Evolutionary conservation across 2,797 vertebrate species (phyloP).

Genomic region (Falco novaeseelandiae): DNA sequence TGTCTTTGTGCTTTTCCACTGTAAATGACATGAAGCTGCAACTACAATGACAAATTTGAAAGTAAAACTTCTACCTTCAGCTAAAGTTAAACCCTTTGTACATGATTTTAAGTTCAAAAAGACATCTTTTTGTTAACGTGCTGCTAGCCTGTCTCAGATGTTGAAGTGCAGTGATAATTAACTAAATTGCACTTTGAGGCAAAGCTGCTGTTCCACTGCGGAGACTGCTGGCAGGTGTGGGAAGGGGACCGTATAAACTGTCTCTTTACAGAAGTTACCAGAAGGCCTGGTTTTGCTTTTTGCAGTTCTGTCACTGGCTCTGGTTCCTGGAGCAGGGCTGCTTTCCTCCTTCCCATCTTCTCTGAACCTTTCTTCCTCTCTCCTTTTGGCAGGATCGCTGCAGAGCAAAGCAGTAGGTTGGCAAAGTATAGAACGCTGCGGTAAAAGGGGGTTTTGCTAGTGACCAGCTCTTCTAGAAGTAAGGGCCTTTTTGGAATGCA

Average conservation of each 20-base stretch:
- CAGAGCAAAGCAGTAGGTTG: constrained; percentile 99
- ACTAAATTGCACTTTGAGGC: constrained; percentile 11
- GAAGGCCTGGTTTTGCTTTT: constrained; percentile 71
- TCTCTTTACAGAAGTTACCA: constrained; percentile 25
- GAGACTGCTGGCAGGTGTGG: background rate
- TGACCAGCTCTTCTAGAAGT: constrained; percentile 87
- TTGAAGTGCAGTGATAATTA: constrained; percentile 44
- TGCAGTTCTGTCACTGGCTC: constrained; percentile 32
- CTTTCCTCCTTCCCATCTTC: constrained; percentile 66
- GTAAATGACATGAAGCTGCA: background rate
- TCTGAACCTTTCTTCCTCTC: constrained; percentile 79
- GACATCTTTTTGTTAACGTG: background rate
- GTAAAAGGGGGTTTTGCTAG: constrained; percentile 86
- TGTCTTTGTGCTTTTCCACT: background rate
- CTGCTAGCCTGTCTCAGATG: background rate
- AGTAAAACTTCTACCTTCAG: constrained; percentile 37
- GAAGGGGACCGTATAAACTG: background rate
- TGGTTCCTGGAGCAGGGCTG: constrained; percentile 52
- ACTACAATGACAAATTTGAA: constrained; percentile 43
- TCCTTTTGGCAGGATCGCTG: constrained; percentile 96
- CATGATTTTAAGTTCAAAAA: constrained; percentile 25
- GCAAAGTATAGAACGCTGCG: constrained; percentile 99
- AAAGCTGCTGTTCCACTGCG: background rate
- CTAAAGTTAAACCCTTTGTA: constrained; percentile 55
- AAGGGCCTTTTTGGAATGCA: constrained; percentile 82